phyloP scores from a whole-genome alignment of 2,797 vertebrate genomes.

The Hemitrygon akajei region DNA sequence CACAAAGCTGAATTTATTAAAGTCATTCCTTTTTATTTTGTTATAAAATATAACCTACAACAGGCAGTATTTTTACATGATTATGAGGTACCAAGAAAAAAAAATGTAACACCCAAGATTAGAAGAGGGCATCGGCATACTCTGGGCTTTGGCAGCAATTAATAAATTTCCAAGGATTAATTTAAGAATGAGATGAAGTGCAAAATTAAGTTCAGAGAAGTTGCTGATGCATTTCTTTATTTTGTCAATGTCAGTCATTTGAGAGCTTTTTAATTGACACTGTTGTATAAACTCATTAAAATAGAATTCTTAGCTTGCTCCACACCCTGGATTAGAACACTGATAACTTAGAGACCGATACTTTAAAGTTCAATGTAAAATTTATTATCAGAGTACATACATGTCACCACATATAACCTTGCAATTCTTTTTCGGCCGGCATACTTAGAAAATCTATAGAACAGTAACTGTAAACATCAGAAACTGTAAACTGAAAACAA shows the following conservation, averaged over 20 bases:
- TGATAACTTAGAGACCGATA: background rate
- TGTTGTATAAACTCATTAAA: conserved; percentile 10
- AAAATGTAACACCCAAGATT: background rate
- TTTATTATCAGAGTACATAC: no score
- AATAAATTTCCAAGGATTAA: background rate
- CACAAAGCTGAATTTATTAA: background rate
- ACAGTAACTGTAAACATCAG: no score
- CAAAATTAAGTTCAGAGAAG: conserved; percentile 16
- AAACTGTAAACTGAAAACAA: no score
- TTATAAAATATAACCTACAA: background rate
- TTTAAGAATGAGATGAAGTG: conserved; percentile 28
- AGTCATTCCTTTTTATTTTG: background rate
- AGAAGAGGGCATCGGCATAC: background rate
- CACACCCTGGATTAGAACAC: background rate
- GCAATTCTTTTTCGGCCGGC: no score
- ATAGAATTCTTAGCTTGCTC: background rate
- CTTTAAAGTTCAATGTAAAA: background rate
- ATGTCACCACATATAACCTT: no score
- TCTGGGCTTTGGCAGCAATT: background rate
- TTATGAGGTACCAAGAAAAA: no score
- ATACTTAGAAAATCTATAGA: no score
- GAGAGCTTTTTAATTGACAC: background rate
- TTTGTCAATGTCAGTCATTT: background rate
- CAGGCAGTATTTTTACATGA: background rate
- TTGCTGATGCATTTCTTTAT: background rate